These are phyloP conservation scores for Drosophila insularis DNA, from an alignment of 1,140 invertebrate genomes.

Conservation along the genomic window DNA sequence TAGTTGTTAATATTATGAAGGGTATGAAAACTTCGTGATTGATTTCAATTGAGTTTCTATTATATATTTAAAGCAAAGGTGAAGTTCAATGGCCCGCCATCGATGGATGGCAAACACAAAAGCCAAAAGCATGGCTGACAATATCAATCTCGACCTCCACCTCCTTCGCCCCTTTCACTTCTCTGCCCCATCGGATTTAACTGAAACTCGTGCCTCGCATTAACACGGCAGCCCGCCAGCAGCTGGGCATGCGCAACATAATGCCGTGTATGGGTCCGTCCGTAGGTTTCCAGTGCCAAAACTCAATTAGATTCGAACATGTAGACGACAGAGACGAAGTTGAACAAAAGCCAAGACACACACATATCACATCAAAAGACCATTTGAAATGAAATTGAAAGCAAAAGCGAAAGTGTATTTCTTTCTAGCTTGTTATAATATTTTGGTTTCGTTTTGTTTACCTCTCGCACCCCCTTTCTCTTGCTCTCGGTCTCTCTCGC, in stretches of 20 bases:
- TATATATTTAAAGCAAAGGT: background rate
- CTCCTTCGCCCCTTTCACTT: no score
- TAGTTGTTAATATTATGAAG: no score
- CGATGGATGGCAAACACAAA: background rate
- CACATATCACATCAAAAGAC: slow-evolving; percentile 28
- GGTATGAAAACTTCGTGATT: background rate
- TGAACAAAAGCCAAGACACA: slow-evolving; percentile 13
- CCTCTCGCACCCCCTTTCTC: slow-evolving; percentile 34
- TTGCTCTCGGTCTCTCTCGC: slow-evolving; percentile 9
- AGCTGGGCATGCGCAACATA: background rate
- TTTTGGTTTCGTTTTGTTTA: slow-evolving; percentile 27
- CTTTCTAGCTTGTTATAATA: slow-evolving; percentile 32
- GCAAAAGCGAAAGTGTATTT: slow-evolving; percentile 77
- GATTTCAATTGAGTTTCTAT: background rate
- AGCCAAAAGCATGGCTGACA: background rate
- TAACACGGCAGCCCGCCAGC: background rate
- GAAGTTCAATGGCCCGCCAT: background rate
- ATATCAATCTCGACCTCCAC: background rate
- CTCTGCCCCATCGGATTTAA: background rate
- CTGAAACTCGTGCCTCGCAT: slow-evolving; percentile 4
- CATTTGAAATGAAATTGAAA: slow-evolving; percentile 77
- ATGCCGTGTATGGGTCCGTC: background rate
- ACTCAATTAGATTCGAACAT: background rate
- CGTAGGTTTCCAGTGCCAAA: background rate
- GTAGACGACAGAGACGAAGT: background rate